A percentile compares a stretch with the other conserved stretches of the same genome.
phyloP scores from a whole-genome alignment of 2,113 vertebrate genomes.

The Oreochromis spilurus region DNA sequence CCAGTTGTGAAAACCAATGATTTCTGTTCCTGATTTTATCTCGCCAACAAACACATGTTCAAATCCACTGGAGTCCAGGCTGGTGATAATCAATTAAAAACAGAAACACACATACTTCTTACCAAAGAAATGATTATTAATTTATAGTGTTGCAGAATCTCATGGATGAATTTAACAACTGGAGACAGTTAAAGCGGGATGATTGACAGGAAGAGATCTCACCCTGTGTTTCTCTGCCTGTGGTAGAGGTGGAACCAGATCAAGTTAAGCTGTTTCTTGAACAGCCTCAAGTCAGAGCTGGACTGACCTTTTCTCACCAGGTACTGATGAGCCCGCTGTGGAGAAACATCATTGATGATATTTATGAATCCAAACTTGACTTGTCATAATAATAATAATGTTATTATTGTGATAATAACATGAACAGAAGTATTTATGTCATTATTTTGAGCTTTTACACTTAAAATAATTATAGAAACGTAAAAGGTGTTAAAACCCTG shows the following conservation, averaged over 20 bases:
- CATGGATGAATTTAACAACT: not conserved
- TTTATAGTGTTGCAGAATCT: not conserved
- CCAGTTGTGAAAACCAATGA: slow-evolving; percentile 86
- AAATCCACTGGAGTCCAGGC: slow-evolving; percentile 69
- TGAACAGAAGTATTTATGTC: not conserved
- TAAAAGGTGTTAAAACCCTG: not conserved
- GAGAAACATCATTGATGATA: not conserved
- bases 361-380: not conserved
- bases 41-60: slow-evolving; percentile 78
- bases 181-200: not conserved
- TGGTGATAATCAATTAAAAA: slow-evolving; percentile 28
- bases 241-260: slow-evolving; percentile 86
- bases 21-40: slow-evolving; percentile 70
- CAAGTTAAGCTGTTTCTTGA: slow-evolving; percentile 79
- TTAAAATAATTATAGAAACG: not conserved
- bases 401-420: not conserved
- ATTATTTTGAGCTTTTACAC: not conserved
- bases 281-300: slow-evolving; percentile 58
- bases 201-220: not conserved
- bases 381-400: not conserved
- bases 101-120: not conserved
- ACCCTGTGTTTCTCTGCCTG: slow-evolving; percentile 75
- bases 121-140: not conserved
- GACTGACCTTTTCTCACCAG: slow-evolving; percentile 74
- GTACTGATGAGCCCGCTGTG: slow-evolving; percentile 62